phyloP scores from a whole-genome alignment of 2,113 vertebrate species.

The Sisor rabdophorus region DNA sequence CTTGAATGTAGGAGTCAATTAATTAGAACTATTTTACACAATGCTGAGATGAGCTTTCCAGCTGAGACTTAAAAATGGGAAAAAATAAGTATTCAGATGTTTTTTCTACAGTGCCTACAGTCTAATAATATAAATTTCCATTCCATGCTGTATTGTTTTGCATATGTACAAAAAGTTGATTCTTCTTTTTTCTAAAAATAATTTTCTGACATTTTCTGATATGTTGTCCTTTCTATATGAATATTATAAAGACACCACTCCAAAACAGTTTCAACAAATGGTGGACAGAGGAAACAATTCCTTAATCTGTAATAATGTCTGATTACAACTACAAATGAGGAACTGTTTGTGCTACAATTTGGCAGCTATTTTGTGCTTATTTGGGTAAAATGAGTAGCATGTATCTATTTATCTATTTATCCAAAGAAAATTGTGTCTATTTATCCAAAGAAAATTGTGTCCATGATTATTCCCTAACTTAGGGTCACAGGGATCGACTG shows the following conservation, averaged over 20 bases:
- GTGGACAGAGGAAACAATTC: neutral
- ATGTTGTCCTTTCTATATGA: neutral
- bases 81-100: neutral
- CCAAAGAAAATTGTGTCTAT: too few relatives aligned
- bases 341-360: conserved; percentile 35
- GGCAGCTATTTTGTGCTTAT: conserved; percentile 31
- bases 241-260: neutral
- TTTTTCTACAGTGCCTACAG: neutral
- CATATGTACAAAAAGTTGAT: neutral
- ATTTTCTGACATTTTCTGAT: neutral
- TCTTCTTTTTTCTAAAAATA: too few relatives aligned
- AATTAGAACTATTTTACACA: conserved; percentile 7
- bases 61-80: neutral
- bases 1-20: neutral
- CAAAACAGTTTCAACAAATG: conserved; percentile 6
- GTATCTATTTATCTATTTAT: too few relatives aligned
- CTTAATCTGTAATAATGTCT: conserved; percentile 28
- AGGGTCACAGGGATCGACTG: too few relatives aligned
- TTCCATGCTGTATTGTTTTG: neutral
- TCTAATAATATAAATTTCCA: neutral
- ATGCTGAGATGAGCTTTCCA: neutral
- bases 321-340: conserved; percentile 31
- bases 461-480: too few relatives aligned
- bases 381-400: neutral
- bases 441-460: too few relatives aligned